phyloP scores from a whole-genome alignment of 2,888 invertebrate genomes.

The Ligdia adustata region DNA sequence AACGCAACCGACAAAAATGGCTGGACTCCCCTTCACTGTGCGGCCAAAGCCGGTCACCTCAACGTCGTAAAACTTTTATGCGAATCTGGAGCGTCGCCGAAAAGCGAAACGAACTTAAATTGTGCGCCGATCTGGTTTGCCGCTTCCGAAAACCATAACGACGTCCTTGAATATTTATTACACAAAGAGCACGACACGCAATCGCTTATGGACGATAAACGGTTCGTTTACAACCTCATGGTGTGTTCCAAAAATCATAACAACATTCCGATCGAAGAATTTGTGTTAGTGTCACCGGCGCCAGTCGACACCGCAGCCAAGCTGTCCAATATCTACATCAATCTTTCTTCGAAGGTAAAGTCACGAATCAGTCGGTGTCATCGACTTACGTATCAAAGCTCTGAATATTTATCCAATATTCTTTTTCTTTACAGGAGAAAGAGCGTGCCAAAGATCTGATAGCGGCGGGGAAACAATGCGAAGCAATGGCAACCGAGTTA shows the following conservation, averaged over 20 bases:
- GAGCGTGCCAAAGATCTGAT: constrained; percentile 98
- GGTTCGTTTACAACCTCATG: constrained; percentile 99
- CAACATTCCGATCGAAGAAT: constrained; percentile 98
- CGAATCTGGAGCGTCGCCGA: constrained; percentile 98
- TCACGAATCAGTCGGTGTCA: too few species aligned
- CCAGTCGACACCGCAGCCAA: constrained; percentile 99
- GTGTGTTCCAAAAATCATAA: constrained; percentile 97
- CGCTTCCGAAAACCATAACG: constrained; percentile 98
- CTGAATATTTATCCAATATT: constrained; percentile 44
- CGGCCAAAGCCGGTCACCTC: constrained; percentile 96
- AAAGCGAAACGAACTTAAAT: constrained; percentile 97
- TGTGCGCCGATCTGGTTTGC: constrained; percentile 99
- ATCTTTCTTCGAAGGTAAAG: constrained; percentile 93
- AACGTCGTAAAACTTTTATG: constrained; percentile 97
- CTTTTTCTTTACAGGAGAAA: constrained; percentile 88
- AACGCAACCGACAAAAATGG: constrained; percentile 98
- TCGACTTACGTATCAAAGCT: too few species aligned
- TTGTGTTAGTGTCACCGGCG: constrained; percentile 99
- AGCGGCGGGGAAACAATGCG: constrained; percentile 97
- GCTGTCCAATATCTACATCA: constrained; percentile 95
- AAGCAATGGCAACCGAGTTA: constrained; percentile 98
- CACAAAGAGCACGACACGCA: constrained; percentile 99
- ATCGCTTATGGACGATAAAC: constrained; percentile 97
- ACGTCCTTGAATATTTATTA: constrained; percentile 97
- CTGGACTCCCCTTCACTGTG: constrained; percentile 98